phyloP scores from a whole-genome alignment of 2,113 vertebrate genomes.

The Microcebus griseorufus region DNA sequence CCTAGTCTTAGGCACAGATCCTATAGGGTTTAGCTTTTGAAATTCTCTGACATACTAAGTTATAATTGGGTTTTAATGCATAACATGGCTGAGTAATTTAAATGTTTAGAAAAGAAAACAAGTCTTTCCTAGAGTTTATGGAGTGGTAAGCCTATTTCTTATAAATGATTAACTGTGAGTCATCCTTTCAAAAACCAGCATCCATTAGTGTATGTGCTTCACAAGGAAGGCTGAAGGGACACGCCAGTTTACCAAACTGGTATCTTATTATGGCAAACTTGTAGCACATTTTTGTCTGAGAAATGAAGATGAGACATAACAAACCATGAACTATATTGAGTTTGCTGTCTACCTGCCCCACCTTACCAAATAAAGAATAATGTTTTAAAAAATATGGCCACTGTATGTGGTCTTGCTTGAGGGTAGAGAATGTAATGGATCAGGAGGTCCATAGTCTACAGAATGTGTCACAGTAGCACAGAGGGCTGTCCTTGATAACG shows the following conservation, averaged over 20 bases:
- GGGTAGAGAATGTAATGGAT: not conserved
- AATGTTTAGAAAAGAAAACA: constrained; percentile 83
- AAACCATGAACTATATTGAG: not conserved
- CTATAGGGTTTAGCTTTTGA: constrained; percentile 64
- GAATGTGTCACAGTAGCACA: not conserved
- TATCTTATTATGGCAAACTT: not conserved
- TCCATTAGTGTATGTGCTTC: constrained; percentile 43
- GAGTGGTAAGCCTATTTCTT: constrained; percentile 78
- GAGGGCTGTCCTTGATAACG: not conserved
- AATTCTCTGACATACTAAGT: constrained; percentile 73
- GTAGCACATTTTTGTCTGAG: not conserved
- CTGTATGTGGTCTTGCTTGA: not conserved
- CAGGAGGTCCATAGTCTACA: not conserved
- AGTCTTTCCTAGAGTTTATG: constrained; percentile 80
- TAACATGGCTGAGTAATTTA: constrained; percentile 81
- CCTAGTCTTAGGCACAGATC: constrained; percentile 23
- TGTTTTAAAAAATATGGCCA: not conserved
- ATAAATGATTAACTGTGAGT: constrained; percentile 75
- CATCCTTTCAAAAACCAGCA: constrained; percentile 27
- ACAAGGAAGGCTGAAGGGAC: constrained; percentile 2
- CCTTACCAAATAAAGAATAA: not conserved
- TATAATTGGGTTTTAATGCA: constrained; percentile 78
- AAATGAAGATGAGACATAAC: not conserved
- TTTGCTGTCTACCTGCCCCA: not conserved
- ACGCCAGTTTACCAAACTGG: constrained; percentile 27